Percentiles rank a stretch among this genome's conserved stretches.
Conservation (phyloP, 1,140 invertebrate species). For the Diorhabda carinulata region DNA sequence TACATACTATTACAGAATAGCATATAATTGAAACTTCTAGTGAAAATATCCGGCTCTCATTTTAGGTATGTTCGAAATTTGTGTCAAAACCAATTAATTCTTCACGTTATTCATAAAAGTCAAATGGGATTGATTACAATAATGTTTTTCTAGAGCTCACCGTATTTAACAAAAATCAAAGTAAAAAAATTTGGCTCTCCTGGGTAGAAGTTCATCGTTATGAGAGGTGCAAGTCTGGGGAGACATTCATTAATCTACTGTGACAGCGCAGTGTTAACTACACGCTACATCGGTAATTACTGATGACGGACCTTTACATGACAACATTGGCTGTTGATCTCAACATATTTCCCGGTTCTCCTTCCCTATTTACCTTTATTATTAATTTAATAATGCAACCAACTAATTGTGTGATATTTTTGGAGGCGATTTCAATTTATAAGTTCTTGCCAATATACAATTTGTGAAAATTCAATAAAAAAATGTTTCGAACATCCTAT, state of each 20-base stretch:
- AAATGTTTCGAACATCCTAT: too few relatives aligned
- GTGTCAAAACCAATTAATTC: too few relatives aligned
- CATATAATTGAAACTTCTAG: too few relatives aligned
- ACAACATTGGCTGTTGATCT: constrained; percentile 29
- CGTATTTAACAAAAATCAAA: background rate
- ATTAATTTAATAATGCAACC: constrained; percentile 16
- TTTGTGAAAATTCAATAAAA: too few relatives aligned
- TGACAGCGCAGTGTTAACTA: constrained; percentile 48
- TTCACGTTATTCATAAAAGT: too few relatives aligned
- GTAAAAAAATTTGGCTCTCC: background rate
- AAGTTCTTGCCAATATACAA: too few relatives aligned
- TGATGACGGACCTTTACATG: constrained; percentile 42
- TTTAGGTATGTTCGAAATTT: too few relatives aligned
- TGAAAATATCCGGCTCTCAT: too few relatives aligned
- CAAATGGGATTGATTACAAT: too few relatives aligned
- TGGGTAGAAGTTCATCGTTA: constrained; percentile 15
- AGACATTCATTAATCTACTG: constrained; percentile 50
- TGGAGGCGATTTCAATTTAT: too few relatives aligned
- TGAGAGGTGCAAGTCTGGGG: constrained; percentile 42
- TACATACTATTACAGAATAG: too few relatives aligned
- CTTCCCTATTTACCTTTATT: constrained; percentile 16
- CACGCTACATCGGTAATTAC: constrained; percentile 48
- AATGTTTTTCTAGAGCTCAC: background rate
- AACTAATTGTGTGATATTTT: constrained; percentile 11
- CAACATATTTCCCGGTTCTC: constrained; percentile 11